phyloP scores from a whole-genome alignment of 2,113 vertebrate species.

The Mesembrinibis cayennensis region DNA sequence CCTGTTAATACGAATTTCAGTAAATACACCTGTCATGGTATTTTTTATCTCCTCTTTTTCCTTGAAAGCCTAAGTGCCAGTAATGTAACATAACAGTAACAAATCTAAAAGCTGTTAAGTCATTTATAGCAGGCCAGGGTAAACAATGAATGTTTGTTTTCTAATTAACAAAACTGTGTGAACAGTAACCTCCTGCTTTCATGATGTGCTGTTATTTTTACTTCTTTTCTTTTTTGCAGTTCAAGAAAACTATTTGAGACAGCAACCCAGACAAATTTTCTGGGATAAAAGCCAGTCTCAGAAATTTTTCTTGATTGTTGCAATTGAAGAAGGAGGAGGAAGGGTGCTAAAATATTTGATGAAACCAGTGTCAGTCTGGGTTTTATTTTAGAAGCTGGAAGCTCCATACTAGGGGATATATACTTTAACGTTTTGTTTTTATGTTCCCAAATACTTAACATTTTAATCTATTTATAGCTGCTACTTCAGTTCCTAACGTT shows the following conservation, averaged over 20 bases:
- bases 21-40: background rate
- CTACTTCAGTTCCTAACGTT: slow-evolving; percentile 88
- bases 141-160: background rate
- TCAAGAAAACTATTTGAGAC: slow-evolving; percentile 62
- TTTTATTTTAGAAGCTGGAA: slow-evolving; percentile 56
- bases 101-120: background rate
- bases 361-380: slow-evolving; percentile 19
- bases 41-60: background rate
- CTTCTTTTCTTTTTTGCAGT: slow-evolving; percentile 20
- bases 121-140: background rate
- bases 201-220: background rate
- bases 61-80: background rate
- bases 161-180: slow-evolving; percentile 25
- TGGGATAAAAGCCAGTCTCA: slow-evolving; percentile 62
- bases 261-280: slow-evolving; percentile 62
- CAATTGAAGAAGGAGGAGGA: slow-evolving; percentile 20
- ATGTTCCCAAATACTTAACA: slow-evolving; percentile 45
- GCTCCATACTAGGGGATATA: slow-evolving; percentile 5
- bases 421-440: slow-evolving; percentile 54
- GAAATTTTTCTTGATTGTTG: slow-evolving; percentile 27
- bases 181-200: background rate
- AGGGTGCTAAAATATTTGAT: slow-evolving; percentile 40
- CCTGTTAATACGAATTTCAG: background rate
- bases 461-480: slow-evolving; percentile 73
- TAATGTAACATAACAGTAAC: background rate